Conservation (phyloP, 2,797 vertebrate species). For the Pseudochirops cupreus region DNA sequence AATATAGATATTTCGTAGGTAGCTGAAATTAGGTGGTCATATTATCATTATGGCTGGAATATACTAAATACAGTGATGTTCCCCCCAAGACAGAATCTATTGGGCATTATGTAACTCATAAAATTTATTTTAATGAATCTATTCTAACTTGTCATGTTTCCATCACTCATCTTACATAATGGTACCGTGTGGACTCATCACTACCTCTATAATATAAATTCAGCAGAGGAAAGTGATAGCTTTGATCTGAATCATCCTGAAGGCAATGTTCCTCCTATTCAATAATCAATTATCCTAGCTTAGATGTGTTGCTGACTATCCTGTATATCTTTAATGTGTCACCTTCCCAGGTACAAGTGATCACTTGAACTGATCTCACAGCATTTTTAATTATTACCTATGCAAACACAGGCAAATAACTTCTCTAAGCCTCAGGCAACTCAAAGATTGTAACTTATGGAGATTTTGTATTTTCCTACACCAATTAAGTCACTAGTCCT, state of each 20-base stretch:
- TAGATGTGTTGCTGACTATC: constrained; percentile 50
- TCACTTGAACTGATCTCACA: not conserved
- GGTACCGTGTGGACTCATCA: constrained; percentile 60
- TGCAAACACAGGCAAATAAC: not conserved
- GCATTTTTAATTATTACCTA: not conserved
- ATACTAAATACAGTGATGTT: not conserved
- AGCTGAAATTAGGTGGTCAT: not conserved
- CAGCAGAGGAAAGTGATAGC: constrained; percentile 63
- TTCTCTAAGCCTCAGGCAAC: not conserved
- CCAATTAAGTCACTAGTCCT: not conserved
- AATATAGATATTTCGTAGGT: not conserved
- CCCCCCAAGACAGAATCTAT: constrained; percentile 16
- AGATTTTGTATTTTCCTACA: not conserved
- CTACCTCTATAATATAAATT: constrained; percentile 59
- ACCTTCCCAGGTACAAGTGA: not conserved
- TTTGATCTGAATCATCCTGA: constrained; percentile 68
- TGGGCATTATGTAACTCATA: constrained; percentile 42
- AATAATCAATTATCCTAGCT: constrained; percentile 59
- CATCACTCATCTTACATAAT: constrained; percentile 48
- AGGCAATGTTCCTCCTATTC: constrained; percentile 71
- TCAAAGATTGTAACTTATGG: not conserved
- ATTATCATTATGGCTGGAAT: not conserved
- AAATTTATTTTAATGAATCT: constrained; percentile 47
- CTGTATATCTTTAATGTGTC: constrained; percentile 46
- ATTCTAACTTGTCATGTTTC: constrained; percentile 45